These are phyloP conservation scores for Ispidina lecontei DNA, from an alignment of 2,797 vertebrate species.

Conservation along the genomic window DNA sequence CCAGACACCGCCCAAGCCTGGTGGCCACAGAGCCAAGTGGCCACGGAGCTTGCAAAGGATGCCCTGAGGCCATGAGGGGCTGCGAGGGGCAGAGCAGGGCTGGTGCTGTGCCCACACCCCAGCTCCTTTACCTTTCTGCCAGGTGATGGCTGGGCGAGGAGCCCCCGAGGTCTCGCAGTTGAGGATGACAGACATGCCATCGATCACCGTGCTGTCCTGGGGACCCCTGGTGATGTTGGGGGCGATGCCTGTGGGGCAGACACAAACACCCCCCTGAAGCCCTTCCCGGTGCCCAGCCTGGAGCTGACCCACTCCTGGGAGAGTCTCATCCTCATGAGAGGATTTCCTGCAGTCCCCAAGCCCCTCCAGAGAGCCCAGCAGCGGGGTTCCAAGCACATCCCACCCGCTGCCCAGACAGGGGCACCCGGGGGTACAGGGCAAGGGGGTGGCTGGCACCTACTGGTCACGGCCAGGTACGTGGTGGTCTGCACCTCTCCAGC, in stretches of 20 bases:
- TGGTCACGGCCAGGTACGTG: conserved; percentile 96
- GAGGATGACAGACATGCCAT: conserved; percentile 92
- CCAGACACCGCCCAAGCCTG: rapidly evolving
- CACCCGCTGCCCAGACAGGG: background rate
- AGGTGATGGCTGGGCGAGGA: conserved; percentile 93
- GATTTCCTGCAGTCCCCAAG: rapidly evolving
- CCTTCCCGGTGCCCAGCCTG: background rate
- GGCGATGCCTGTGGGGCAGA: conserved; percentile 84
- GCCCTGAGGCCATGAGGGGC: background rate
- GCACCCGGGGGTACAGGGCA: rapidly evolving
- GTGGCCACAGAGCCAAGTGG: rapidly evolving
- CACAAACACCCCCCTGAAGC: background rate
- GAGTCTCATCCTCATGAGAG: background rate
- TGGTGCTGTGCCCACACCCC: rapidly evolving
- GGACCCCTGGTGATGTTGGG: conserved; percentile 97
- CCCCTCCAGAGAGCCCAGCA: rapidly evolving
- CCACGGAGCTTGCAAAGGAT: rapidly evolving
- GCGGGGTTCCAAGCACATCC: background rate
- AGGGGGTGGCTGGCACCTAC: conserved; percentile 79
- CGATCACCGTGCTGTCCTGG: conserved; percentile 95
- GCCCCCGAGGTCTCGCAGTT: conserved; percentile 95
- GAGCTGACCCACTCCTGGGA: rapidly evolving
- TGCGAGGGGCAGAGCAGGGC: background rate
- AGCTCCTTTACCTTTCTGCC: conserved; percentile 90
- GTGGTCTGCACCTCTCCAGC: conserved; percentile 96